These are phyloP conservation scores for Tragelaphus strepsiceros DNA, from an alignment of 2,113 vertebrate species.

Conservation along the genomic window DNA sequence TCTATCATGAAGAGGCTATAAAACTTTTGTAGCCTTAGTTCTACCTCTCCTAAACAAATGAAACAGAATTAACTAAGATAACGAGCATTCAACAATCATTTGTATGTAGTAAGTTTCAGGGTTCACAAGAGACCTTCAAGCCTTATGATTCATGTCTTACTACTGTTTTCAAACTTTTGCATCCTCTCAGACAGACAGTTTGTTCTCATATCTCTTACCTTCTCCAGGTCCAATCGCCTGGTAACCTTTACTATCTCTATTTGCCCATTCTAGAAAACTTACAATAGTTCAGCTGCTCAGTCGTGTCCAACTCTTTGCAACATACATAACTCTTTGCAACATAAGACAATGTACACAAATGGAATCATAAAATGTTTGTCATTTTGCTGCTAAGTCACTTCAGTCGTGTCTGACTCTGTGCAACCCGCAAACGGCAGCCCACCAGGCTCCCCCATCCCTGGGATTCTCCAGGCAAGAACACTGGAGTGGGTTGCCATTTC, in stretches of 20 bases:
- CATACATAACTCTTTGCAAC: background rate
- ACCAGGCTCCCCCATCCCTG: too few relatives aligned
- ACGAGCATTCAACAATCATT: background rate
- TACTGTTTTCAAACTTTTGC: background rate
- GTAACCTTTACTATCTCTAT: background rate
- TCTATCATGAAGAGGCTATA: background rate
- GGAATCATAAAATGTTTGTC: background rate
- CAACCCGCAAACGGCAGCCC: too few relatives aligned
- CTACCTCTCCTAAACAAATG: background rate
- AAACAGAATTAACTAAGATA: background rate
- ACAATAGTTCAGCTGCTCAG: background rate
- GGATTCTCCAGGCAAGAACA: too few relatives aligned
- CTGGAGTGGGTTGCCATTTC: too few relatives aligned
- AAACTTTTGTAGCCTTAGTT: constrained; percentile 9
- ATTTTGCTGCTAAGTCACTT: background rate
- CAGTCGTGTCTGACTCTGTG: too few relatives aligned
- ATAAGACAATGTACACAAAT: background rate
- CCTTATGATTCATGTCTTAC: background rate
- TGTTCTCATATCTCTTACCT: background rate
- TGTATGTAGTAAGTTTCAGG: background rate
- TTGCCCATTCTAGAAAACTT: background rate
- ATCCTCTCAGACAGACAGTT: background rate
- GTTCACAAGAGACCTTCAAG: background rate
- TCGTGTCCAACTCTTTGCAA: background rate
- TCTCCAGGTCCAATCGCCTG: background rate